Conservation (phyloP, 2,888 invertebrate genomes). For the Lepidocyrtoides sp. region DNA sequence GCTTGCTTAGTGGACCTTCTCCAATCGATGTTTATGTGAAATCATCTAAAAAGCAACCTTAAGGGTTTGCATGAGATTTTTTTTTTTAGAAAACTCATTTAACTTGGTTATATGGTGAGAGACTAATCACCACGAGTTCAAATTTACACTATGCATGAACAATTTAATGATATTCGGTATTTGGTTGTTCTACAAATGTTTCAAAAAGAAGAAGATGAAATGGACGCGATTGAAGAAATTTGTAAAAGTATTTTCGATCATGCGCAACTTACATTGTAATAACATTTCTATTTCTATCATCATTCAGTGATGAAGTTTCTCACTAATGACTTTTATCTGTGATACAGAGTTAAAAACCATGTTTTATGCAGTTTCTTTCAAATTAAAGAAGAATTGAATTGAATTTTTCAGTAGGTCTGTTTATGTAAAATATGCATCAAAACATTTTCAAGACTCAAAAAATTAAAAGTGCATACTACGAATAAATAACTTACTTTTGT, state of each 20-base stretch:
- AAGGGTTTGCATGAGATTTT: slow-evolving; percentile 4
- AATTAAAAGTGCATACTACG: slow-evolving; percentile 10
- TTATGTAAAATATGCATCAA: background rate
- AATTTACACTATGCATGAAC: background rate
- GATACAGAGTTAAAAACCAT: background rate
- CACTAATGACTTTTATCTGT: slow-evolving; percentile 14
- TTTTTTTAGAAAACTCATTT: slow-evolving; percentile 34
- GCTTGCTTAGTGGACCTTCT: slow-evolving; percentile 57
- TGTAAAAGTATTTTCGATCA: slow-evolving; percentile 27
- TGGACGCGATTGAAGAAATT: background rate
- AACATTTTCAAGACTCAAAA: background rate
- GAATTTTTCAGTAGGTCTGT: too few relatives aligned
- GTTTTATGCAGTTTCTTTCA: background rate
- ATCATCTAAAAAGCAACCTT: slow-evolving; percentile 58
- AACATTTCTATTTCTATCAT: background rate
- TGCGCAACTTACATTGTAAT: slow-evolving; percentile 10
- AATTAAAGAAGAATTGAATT: too few relatives aligned
- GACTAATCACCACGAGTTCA: background rate
- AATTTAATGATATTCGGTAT: slow-evolving; percentile 19
- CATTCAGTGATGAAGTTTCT: slow-evolving; percentile 1
- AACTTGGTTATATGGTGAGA: background rate
- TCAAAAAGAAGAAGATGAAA: slow-evolving; percentile 3
- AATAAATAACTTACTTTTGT: background rate
- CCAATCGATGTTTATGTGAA: slow-evolving; percentile 49
- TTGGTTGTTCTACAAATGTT: background rate